These are phyloP conservation scores for Tragelaphus strepsiceros DNA, from an alignment of 2,113 vertebrate genomes.

Conservation along the genomic window DNA sequence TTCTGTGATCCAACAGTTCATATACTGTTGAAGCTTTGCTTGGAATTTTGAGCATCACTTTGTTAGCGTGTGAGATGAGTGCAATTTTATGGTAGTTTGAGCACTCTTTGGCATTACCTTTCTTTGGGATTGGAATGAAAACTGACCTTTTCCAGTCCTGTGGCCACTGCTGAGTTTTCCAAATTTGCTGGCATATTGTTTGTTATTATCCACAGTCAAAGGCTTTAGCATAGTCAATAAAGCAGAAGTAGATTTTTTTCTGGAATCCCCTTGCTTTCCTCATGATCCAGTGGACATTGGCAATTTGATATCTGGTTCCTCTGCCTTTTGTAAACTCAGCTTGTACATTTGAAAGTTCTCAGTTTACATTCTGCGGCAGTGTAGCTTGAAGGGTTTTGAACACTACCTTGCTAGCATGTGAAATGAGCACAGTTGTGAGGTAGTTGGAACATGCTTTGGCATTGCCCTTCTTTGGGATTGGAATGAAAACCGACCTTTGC, in stretches of 20 bases:
- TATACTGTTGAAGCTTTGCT: not conserved
- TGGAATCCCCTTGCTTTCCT: not conserved
- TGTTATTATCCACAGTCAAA: not conserved
- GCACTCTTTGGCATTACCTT: not conserved
- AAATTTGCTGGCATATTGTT: not conserved
- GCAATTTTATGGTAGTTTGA: not conserved
- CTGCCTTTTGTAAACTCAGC: not conserved
- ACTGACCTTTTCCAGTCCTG: not conserved
- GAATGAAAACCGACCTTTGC: not conserved
- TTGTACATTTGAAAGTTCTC: not conserved
- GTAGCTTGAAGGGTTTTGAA: not conserved
- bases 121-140: not conserved
- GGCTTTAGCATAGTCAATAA: not conserved
- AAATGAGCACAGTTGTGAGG: not conserved
- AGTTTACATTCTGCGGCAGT: not conserved
- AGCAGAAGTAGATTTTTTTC: not conserved
- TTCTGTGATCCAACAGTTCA: not conserved
- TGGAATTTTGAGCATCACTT: not conserved
- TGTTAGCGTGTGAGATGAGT: not conserved
- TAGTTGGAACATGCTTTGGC: not conserved
- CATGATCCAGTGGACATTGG: not conserved
- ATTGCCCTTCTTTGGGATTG: not conserved
- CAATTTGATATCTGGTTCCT: not conserved
- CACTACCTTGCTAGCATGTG: not conserved
- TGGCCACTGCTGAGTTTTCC: not conserved